Percentiles rank a stretch among this genome's conserved stretches.
Evolutionary conservation across 2,888 invertebrate species (phyloP).

Genomic region (Ganaspis brasiliensis): DNA sequence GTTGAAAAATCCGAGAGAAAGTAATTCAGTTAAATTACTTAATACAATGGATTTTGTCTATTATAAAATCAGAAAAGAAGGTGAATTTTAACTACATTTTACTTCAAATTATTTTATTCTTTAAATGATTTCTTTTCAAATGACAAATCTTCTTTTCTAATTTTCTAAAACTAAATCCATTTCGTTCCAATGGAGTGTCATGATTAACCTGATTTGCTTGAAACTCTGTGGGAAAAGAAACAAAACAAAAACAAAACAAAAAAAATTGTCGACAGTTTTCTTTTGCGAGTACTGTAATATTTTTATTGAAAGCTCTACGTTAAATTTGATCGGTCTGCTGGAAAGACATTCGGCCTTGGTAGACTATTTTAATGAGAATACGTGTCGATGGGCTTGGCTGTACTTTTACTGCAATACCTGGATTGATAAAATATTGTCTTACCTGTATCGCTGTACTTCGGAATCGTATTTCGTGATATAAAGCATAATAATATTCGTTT

Average conservation of each 20-base stretch:
- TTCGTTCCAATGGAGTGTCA: no score
- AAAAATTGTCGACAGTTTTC: constrained; percentile 24
- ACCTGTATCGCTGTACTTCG: background rate
- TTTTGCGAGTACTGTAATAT: constrained; percentile 45
- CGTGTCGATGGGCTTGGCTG: constrained; percentile 32
- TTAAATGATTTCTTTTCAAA: no score
- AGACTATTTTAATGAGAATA: constrained; percentile 31
- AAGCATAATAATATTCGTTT: constrained; percentile 12
- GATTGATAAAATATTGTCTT: constrained; percentile 14
- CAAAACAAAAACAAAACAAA: background rate
- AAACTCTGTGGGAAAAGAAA: constrained; percentile 18
- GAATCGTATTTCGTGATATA: background rate
- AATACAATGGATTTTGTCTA: constrained; percentile 46
- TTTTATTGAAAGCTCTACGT: constrained; percentile 21
- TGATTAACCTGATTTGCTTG: constrained; percentile 21
- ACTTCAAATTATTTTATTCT: no score
- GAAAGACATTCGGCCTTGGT: constrained; percentile 11
- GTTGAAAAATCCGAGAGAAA: constrained; percentile 48
- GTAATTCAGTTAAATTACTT: constrained; percentile 47
- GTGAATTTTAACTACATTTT: no score
- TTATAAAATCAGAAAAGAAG: no score
- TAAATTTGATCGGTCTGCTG: background rate
- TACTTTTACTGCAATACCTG: constrained; percentile 11
- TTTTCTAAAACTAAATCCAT: no score
- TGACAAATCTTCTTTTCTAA: no score